Evolutionary conservation across 2,113 vertebrate species (phyloP).

Genomic region (Ceuthmochares aereus): DNA sequence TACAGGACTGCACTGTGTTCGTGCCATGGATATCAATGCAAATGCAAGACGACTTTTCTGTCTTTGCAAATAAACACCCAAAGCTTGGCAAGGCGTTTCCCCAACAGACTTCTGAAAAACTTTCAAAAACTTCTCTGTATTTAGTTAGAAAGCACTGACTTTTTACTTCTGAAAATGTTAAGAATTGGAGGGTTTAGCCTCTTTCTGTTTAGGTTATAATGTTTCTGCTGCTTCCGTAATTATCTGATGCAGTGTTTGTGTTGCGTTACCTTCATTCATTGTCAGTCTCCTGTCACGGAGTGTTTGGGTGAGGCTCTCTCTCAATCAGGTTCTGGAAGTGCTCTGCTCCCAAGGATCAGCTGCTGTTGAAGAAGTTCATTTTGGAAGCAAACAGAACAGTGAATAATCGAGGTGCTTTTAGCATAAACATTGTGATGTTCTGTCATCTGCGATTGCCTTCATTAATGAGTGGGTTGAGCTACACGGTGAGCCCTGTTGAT

Average conservation of each 20-base stretch:
- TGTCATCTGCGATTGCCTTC: neutral
- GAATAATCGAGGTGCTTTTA: neutral
- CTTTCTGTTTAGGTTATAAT: neutral
- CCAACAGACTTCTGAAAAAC: neutral
- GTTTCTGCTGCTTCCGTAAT: neutral
- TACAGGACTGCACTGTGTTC: neutral
- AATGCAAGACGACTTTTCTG: neutral
- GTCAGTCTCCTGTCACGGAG: neutral
- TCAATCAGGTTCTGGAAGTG: neutral
- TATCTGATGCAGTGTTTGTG: neutral
- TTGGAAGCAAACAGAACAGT: neutral
- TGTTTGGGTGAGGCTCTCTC: neutral
- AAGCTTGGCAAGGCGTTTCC: neutral
- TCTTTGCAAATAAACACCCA: neutral
- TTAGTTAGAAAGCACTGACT: neutral
- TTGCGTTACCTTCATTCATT: neutral
- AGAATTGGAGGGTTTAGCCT: neutral
- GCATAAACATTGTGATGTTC: neutral
- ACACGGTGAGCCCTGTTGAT: neutral
- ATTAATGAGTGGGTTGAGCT: neutral
- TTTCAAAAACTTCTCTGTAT: neutral
- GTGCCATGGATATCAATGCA: neutral
- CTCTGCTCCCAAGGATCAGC: neutral
- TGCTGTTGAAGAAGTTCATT: accelerated
- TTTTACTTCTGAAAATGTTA: neutral